Evolutionary conservation across 2,113 vertebrate genomes (phyloP), one percentile per base, ranked within the genome.

Genomic region (Trachemys scripta): DNA sequence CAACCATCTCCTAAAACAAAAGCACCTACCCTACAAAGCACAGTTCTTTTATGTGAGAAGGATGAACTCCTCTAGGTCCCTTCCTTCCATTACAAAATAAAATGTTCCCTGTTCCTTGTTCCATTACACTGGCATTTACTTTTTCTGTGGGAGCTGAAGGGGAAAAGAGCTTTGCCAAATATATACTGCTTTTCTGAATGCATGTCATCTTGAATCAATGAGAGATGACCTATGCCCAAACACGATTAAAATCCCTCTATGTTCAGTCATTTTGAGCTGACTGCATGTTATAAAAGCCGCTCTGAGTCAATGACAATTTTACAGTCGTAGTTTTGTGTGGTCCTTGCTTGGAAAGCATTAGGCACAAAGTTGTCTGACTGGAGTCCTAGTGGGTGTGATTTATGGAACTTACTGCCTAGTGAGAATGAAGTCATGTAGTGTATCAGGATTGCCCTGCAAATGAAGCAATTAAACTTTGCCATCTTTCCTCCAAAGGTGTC

Each of bases 271-370:
- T 97, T 96, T 96, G 95, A 98, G 95, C 87, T 94, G 84, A 86
- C 17, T 91, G 90, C 83, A 25, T 96, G 93, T 94, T 57, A 47
- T 98, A 97, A 98, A 98, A 98, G 95, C 94, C 27, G 38, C 95
- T 97, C 82, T 94, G 97, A 98, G 96, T 98, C 97, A 96, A 97
- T 27, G 31, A 94, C 82, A 94, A 97, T 97, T 98, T 98, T 97
- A 97, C 49, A 92, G 94, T 95, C 96, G 96, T 91, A 96, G 78
- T 96, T 97, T 97, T 98, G 97, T 98, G 98, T 98, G 98, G 98
- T 98, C 97, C 95, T 96, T 91, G 78, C 94, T 97, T 97, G 80
- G 82, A 97, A 95, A 97, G 90, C 81, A 89, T 96, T 97, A 93
- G 80, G 91, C 84, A 91, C 90, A 80, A 95, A 94, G 91, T 87